Conservation (phyloP, 2,113 vertebrate genomes). For the Calonectris borealis region DNA sequence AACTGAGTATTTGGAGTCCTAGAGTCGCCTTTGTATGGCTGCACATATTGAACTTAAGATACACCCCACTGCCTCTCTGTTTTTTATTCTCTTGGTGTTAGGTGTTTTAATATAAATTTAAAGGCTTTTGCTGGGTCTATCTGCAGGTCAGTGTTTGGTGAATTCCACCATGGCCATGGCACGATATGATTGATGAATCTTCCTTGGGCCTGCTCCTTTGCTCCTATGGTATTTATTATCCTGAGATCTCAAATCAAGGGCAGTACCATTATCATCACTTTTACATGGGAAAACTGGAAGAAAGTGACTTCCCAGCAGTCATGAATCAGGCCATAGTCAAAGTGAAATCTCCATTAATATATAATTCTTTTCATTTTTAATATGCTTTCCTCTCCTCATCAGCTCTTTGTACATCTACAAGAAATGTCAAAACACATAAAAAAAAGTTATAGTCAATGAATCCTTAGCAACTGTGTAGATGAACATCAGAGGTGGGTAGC, state of each 20-base stretch:
- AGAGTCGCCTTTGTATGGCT: not conserved
- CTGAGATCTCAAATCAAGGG: not conserved
- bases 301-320: not conserved
- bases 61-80: not conserved
- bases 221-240: not conserved
- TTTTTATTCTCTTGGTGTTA: not conserved
- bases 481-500: not conserved
- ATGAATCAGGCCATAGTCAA: not conserved
- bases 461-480: not conserved
- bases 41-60: not conserved
- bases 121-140: not conserved
- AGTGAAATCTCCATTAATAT: not conserved
- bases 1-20: fast-evolving
- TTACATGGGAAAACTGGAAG: not conserved
- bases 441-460: not conserved
- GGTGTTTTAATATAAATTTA: not conserved
- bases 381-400: not conserved
- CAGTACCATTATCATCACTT: not conserved
- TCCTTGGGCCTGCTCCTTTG: not conserved
- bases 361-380: not conserved
- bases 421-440: not conserved
- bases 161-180: not conserved
- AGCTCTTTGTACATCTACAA: not conserved
- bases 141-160: not conserved
- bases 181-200: not conserved